Conservation (phyloP, 1,140 invertebrate species). For the Oreohelix idahoensis region DNA sequence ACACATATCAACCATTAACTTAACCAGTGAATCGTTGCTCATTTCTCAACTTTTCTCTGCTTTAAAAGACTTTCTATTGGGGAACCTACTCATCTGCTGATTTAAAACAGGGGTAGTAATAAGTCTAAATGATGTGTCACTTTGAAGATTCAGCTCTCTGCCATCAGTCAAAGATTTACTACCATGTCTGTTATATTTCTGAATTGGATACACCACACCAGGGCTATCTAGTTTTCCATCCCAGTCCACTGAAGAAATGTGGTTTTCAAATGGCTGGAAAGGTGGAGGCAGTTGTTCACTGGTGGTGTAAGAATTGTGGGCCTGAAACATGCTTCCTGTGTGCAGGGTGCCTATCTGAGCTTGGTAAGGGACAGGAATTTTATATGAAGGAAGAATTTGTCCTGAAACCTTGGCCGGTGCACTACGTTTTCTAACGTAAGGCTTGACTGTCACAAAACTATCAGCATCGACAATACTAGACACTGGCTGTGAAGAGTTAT, state of each 20-base stretch:
- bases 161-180: neutral
- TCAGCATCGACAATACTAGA: neutral
- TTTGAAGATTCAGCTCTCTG: neutral
- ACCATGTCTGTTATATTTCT: neutral
- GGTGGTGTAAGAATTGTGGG: neutral
- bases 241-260: neutral
- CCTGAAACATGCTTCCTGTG: neutral
- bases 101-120: neutral
- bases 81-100: neutral
- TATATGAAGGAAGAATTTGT: neutral
- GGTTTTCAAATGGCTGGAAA: neutral
- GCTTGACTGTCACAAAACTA: neutral
- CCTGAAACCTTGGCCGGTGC: neutral
- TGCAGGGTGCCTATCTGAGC: neutral
- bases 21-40: too few species aligned
- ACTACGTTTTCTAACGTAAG: constrained; percentile 1
- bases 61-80: neutral
- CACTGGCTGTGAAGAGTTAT: neutral
- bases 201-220: neutral
- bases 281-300: neutral
- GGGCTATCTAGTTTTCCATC: too few species aligned
- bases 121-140: neutral
- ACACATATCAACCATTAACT: too few species aligned
- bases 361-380: neutral
- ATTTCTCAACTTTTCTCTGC: neutral